A percentile compares a stretch with the other conserved stretches of the same genome.
Conservation (phyloP, 2,888 invertebrate species). For the Neoscelio sp. region DNA sequence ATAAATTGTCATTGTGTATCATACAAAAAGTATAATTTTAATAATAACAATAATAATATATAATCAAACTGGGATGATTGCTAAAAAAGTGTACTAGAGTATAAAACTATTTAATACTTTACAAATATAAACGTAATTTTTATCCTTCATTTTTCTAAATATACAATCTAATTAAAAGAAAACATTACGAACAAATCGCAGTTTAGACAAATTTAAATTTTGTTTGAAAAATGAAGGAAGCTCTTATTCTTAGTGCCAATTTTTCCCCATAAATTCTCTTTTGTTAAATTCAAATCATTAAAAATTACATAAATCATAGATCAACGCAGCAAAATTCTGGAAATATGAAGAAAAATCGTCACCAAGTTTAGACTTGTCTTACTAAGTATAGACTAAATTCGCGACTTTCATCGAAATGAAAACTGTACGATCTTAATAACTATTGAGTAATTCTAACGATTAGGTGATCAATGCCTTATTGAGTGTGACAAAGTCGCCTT, state of each 20-base stretch:
- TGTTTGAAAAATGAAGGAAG: not conserved
- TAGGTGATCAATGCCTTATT: slow-evolving; percentile 67
- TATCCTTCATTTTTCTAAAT: slow-evolving; percentile 28
- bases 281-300: not conserved
- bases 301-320: slow-evolving; percentile 1
- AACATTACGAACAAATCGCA: slow-evolving; percentile 1
- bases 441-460: slow-evolving; percentile 56
- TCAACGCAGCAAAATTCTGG: not conserved
- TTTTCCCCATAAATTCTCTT: slow-evolving; percentile 5
- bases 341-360: slow-evolving; percentile 10
- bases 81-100: slow-evolving; percentile 47
- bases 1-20: slow-evolving; percentile 28
- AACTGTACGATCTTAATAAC: slow-evolving; percentile 51
- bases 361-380: slow-evolving; percentile 4
- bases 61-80: slow-evolving; percentile 3
- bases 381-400: slow-evolving; percentile 31
- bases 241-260: not conserved
- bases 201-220: not conserved
- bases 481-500: slow-evolving; percentile 69
- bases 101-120: slow-evolving; percentile 73
- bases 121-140: slow-evolving; percentile 60
- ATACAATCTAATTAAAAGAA: slow-evolving; percentile 6
- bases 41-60: slow-evolving; percentile 47
- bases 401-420: slow-evolving; percentile 35
- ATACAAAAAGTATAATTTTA: slow-evolving; percentile 36